These are phyloP conservation scores for Hyperoplus immaculatus DNA, from an alignment of 2,797 vertebrate genomes.

Conservation along the genomic window DNA sequence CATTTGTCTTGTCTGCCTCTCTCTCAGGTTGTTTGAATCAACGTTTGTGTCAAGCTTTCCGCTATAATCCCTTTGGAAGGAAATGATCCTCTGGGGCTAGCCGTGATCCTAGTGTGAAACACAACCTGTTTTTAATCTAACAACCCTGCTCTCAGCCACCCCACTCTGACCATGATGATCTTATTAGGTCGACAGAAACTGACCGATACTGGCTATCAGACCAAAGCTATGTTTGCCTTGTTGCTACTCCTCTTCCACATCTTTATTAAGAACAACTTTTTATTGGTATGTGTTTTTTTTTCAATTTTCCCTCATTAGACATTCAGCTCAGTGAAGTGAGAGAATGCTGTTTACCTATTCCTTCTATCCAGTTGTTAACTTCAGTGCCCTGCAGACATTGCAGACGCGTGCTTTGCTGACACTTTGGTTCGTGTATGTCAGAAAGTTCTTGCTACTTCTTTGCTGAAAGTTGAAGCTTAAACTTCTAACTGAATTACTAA, in stretches of 20 bases:
- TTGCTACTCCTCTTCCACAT: conserved; percentile 47
- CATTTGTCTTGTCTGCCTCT: conserved; percentile 76
- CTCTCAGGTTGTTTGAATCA: conserved; percentile 74
- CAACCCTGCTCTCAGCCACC: conserved; percentile 68
- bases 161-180: conserved; percentile 68
- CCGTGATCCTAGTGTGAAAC: conserved; percentile 44
- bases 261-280: conserved; percentile 51
- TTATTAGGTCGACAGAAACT: conserved; percentile 74
- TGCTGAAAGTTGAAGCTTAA: background rate
- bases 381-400: conserved; percentile 34
- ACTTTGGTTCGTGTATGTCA: background rate
- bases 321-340: conserved; percentile 43
- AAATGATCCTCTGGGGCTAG: conserved; percentile 72
- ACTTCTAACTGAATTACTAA: background rate
- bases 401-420: background rate
- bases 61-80: conserved; percentile 55
- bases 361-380: conserved; percentile 54
- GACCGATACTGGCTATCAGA: conserved; percentile 50
- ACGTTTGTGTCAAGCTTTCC: conserved; percentile 67
- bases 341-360: conserved; percentile 50
- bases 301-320: conserved; percentile 54
- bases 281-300: conserved; percentile 31
- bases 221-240: conserved; percentile 43
- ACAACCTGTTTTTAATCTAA: conserved; percentile 77
- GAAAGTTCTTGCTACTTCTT: conserved; percentile 19